Conservation (phyloP, 2,888 invertebrate species). For the Hypolimnas misippus region DNA sequence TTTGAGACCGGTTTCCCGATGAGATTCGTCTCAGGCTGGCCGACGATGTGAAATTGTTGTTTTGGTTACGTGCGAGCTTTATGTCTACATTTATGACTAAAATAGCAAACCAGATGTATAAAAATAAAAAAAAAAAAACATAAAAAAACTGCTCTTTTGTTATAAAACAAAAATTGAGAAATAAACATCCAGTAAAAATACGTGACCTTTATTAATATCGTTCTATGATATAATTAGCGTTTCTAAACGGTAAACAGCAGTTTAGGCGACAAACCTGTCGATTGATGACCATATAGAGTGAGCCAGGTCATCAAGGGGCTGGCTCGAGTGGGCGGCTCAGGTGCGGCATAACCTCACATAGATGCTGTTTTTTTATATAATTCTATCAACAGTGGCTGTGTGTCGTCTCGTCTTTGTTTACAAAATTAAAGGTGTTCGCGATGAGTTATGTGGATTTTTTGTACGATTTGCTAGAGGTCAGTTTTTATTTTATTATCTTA, state of each 20-base stretch:
- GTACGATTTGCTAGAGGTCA: slow-evolving; percentile 73
- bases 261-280: slow-evolving; percentile 52
- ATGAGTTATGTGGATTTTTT: slow-evolving; percentile 76
- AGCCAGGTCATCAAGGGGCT: slow-evolving; percentile 53
- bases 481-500: slow-evolving; percentile 36
- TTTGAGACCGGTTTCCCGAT: slow-evolving; percentile 70
- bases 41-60: slow-evolving; percentile 42
- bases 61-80: slow-evolving; percentile 14
- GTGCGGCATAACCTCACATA: slow-evolving; percentile 64
- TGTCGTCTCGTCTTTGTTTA: slow-evolving; percentile 38
- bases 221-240: slow-evolving; percentile 2
- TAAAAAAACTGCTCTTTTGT: background rate
- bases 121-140: slow-evolving; percentile 1
- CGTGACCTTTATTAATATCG: slow-evolving; percentile 1
- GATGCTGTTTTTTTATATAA: slow-evolving; percentile 62
- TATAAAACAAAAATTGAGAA: background rate
- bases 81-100: slow-evolving; percentile 5
- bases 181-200: background rate
- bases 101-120: background rate
- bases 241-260: slow-evolving; percentile 24
- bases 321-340: slow-evolving; percentile 66
- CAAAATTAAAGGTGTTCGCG: slow-evolving; percentile 40
- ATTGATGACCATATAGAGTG: slow-evolving; percentile 66
- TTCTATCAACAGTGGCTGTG: slow-evolving; percentile 21
- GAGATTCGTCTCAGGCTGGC: slow-evolving; percentile 59